Conservation (phyloP, 2,797 vertebrate species). For the Peromyscus attwateri region DNA sequence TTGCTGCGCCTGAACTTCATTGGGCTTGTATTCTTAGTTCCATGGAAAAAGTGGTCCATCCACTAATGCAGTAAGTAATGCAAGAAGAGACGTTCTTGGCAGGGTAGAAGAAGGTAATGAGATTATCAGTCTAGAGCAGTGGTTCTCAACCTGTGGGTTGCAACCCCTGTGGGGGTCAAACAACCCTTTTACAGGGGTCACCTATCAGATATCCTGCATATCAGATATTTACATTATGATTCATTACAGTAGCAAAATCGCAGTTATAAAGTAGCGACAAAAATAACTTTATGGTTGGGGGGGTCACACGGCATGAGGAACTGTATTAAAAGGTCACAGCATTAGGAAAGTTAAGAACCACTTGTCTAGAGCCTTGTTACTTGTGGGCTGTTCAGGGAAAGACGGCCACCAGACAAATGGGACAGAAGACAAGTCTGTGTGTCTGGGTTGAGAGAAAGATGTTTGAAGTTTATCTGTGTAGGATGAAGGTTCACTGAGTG, state of each 20-base stretch:
- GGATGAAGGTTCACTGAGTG: not conserved
- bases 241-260: not conserved
- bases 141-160: not conserved
- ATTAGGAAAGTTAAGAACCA: not conserved
- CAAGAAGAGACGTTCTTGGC: not conserved
- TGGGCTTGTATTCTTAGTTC: not conserved
- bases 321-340: not conserved
- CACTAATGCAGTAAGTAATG: no score
- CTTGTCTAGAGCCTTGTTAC: not conserved
- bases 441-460: not conserved
- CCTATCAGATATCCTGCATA: not conserved
- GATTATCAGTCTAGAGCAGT: not conserved
- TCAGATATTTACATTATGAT: not conserved
- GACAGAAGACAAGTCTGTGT: not conserved
- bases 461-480: not conserved
- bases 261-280: not conserved
- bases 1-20: not conserved
- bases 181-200: not conserved
- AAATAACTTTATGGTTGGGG: not conserved
- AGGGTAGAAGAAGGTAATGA: not conserved
- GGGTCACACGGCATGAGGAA: not conserved
- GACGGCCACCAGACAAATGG: not conserved
- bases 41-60: not conserved
- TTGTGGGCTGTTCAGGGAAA: not conserved
- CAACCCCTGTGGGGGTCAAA: no score